Evolutionary conservation across 2,797 vertebrate species (phyloP).

Genomic region (Melanogrammus aeglefinus): DNA sequence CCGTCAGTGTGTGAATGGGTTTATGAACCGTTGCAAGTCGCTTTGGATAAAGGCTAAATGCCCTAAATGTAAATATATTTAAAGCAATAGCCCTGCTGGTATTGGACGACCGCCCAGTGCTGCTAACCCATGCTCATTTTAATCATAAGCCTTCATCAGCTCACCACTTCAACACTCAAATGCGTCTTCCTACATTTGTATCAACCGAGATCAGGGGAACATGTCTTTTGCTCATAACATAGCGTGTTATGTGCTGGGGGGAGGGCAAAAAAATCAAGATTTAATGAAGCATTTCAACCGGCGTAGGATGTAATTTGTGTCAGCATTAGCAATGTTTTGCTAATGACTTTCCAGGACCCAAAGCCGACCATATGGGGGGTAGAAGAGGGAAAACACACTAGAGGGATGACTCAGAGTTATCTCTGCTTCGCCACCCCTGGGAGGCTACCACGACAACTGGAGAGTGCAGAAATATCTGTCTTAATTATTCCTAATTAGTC

Average conservation of each 20-base stretch:
- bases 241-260: no score
- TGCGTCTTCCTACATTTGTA: no score
- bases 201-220: background rate
- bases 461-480: background rate
- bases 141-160: no score
- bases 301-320: background rate
- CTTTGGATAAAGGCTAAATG: no score
- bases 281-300: background rate
- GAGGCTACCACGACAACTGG: background rate
- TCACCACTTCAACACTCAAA: no score
- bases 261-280: background rate
- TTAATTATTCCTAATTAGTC: background rate
- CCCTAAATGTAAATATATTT: no score
- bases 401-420: background rate
- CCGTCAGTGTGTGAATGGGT: no score
- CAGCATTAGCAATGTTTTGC: background rate
- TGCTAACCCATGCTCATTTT: no score
- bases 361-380: background rate
- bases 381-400: background rate
- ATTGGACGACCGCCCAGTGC: no score
- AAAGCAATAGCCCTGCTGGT: no score
- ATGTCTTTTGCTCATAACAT: no score
- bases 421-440: background rate
- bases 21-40: no score
- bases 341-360: background rate